Base-by-base conservation (phyloP, 2,888 invertebrate species). In the Cepaea hortensis region DNA sequence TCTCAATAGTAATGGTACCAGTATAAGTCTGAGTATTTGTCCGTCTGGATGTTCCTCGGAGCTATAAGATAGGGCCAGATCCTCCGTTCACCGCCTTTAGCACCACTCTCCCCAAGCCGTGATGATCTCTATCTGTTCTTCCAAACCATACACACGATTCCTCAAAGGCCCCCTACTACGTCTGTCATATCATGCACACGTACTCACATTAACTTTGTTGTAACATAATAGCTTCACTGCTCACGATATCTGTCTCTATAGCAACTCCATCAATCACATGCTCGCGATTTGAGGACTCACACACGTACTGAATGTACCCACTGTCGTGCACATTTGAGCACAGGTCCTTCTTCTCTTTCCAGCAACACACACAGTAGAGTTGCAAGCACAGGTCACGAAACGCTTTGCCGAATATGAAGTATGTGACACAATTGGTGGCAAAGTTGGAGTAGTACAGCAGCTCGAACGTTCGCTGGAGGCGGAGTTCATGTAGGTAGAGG, bases 371-470 rank as follows among this genome's bases (percentile, higher is more conserved):
- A 15, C 82, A 82, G 61, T 81, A 87, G 46, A 81, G 61, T 48
- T 72, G 48, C 18, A 18, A n/a, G 68, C 85, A 88, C 13, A 87
- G 73, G 9, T 83, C 77, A 11, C 88, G 70, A 61, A 88, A 88
- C 20, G 79, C 61, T 79, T 87, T 85, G 55, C 88, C 88, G 80
- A 85, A 88, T 18, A 70, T n/a, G 7, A 88, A 48, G 61, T 88
- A 87, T 18, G 81, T 87, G 70, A 88, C 61, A 81, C 88, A 88
- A 79, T 88, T 88, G 48, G 84, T 88, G 84, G 88, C 83, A 76
- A 88, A 88, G 84, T 85, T 88, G 81, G 85, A 77, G 86, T 88
- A 88, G 81, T 85, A 87, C 3, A 88, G 81, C n/a, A 88, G 70
- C 75, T 88, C 88, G 73, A 88, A 88, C 18, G 87, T 48, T n/a